Conservation (phyloP, 2,888 invertebrate species). For the Cerastoderma edule region DNA sequence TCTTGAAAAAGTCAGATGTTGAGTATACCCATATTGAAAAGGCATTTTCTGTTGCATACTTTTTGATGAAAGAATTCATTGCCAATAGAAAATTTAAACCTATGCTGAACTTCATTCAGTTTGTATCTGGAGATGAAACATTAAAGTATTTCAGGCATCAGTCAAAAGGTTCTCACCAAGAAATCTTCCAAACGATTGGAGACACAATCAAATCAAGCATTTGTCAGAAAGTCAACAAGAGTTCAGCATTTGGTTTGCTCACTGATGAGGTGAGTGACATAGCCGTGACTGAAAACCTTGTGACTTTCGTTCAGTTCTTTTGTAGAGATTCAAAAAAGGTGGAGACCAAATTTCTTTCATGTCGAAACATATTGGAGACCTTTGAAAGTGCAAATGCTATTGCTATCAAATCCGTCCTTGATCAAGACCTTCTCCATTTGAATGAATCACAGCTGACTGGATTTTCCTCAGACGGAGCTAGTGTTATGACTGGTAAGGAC, state of each 20-base stretch:
- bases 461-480: constrained; percentile 45
- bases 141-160: constrained; percentile 43
- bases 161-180: constrained; percentile 34
- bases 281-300: constrained; percentile 38
- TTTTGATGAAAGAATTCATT: constrained; percentile 51
- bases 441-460: constrained; percentile 23
- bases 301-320: constrained; percentile 41
- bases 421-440: not conserved
- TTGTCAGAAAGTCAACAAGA: constrained; percentile 37
- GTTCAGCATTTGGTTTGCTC: constrained; percentile 33
- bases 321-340: constrained; percentile 14
- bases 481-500: constrained; percentile 41
- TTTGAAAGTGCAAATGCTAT: constrained; percentile 35
- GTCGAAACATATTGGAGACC: constrained; percentile 27
- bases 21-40: constrained; percentile 19
- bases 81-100: constrained; percentile 38
- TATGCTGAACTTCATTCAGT: constrained; percentile 39
- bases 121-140: constrained; percentile 17
- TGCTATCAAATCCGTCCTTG: constrained; percentile 26
- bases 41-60: constrained; percentile 39
- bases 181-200: constrained; percentile 36
- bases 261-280: constrained; percentile 47
- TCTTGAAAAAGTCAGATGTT: constrained; percentile 25
- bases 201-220: constrained; percentile 23
- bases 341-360: constrained; percentile 36